phyloP scores from a whole-genome alignment of 2,797 vertebrate genomes.

The Amniataba percoides region DNA sequence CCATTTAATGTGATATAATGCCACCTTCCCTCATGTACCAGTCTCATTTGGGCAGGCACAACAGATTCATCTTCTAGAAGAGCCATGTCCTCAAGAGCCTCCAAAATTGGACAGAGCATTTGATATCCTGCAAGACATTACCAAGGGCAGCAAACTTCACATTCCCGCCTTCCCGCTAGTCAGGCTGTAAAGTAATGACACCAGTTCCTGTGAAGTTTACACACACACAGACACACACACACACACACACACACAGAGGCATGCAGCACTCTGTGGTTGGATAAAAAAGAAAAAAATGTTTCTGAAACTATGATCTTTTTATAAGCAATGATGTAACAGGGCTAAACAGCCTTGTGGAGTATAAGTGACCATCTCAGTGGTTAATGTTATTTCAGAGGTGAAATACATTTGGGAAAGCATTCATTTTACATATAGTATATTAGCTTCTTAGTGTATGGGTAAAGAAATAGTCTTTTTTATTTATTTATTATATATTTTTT shows the following conservation, averaged over 20 bases:
- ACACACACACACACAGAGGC: background rate
- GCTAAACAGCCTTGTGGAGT: background rate
- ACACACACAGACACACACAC: background rate
- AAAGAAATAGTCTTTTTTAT: no score
- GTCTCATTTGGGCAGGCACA: background rate
- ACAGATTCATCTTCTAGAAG: background rate
- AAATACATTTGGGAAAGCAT: background rate
- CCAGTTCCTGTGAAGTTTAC: conserved; percentile 7
- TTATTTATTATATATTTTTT: no score
- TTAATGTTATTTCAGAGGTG: background rate
- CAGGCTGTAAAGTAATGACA: conserved; percentile 17
- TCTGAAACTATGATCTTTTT: background rate
- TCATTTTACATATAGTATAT: background rate
- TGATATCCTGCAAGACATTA: background rate
- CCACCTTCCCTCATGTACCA: background rate
- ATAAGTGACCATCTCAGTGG: background rate
- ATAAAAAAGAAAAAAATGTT: conserved; percentile 1
- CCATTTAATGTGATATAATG: background rate
- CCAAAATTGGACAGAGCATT: background rate
- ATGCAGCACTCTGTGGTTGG: background rate
- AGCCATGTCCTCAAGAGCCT: background rate
- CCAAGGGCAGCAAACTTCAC: fast-evolving
- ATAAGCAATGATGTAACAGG: background rate
- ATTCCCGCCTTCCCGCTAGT: background rate
- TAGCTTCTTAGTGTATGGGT: background rate